phyloP scores from a whole-genome alignment of 30 jellyfish, hydroid and myxozoan genomes.

The Cassiopea xamachana region DNA sequence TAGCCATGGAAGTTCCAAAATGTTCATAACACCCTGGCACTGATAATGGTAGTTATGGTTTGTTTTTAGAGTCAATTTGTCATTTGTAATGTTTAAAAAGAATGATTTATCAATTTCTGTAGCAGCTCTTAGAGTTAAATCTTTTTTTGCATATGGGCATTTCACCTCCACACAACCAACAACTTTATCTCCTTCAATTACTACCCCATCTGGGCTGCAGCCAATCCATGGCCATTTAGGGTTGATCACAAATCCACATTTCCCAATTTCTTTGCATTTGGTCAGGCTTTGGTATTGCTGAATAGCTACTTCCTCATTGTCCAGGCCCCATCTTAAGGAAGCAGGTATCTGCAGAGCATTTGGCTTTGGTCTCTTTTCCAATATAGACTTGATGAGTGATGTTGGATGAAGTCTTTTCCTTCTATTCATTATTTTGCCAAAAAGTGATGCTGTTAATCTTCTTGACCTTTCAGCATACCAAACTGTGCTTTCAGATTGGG shows the following conservation, averaged over 20 bases:
- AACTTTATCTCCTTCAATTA: neutral
- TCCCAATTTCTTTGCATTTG: neutral
- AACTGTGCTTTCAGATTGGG: neutral
- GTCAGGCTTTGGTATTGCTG: neutral
- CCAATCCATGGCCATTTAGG: conserved; percentile 54
- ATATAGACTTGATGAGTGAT: neutral
- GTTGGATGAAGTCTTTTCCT: neutral
- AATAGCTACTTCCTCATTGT: conserved; percentile 17
- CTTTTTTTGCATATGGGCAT: conserved; percentile 36
- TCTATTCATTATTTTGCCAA: conserved; percentile 3
- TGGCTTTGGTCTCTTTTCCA: neutral
- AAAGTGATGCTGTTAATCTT: conserved; percentile 20
- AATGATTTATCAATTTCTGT: neutral
- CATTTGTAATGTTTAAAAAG: neutral
- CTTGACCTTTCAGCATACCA: conserved; percentile 8
- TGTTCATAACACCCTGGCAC: conserved; percentile 66
- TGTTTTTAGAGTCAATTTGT: conserved; percentile 14
- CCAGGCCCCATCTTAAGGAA: conserved; percentile 12
- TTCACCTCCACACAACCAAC: conserved; percentile 42
- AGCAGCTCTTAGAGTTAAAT: neutral
- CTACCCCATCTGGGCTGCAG: conserved; percentile 58
- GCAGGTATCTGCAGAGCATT: conserved; percentile 7
- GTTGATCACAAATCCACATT: conserved; percentile 8
- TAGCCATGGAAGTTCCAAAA: conserved; percentile 41
- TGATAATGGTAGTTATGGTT: conserved; percentile 31